Percentiles rank a stretch among this genome's conserved stretches.
Evolutionary conservation across 1,140 invertebrate genomes (phyloP).

Genomic region (Drosophila tsacasi): DNA sequence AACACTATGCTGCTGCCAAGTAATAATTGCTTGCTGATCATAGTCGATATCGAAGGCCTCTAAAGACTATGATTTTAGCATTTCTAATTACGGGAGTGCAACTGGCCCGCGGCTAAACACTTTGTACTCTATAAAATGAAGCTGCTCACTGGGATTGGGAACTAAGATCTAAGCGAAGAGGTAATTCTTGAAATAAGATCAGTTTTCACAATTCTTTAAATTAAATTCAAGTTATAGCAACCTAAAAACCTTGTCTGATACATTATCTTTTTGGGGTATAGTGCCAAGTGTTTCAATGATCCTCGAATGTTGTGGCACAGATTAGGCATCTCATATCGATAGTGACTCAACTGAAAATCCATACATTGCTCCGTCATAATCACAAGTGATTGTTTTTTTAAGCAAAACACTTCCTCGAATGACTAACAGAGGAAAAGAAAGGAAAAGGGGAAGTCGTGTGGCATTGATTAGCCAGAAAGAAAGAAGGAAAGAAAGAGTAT

Average conservation of each 20-base stretch:
- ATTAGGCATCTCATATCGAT: not conserved
- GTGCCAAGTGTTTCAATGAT: not conserved
- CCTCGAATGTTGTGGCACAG: not conserved
- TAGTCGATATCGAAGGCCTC: not conserved
- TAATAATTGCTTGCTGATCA: conserved; percentile 14
- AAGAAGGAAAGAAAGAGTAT: conserved; percentile 34
- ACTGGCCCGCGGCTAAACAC: not conserved
- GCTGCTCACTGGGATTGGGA: not conserved
- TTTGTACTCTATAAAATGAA: not conserved
- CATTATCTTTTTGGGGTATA: not conserved
- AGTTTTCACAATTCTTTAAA: not conserved
- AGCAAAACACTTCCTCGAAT: conserved; percentile 3
- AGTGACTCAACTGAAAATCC: conserved; percentile 1
- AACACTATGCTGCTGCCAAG: conserved; percentile 1
- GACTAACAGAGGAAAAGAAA: conserved; percentile 16
- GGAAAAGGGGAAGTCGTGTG: conserved; percentile 3
- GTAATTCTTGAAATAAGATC: not conserved
- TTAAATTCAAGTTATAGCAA: not conserved
- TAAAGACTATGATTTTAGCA: conserved; percentile 5
- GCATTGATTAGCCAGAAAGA: not conserved
- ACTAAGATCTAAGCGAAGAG: not conserved
- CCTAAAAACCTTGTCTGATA: not conserved
- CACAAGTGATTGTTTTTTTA: not conserved
- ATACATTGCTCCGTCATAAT: conserved; percentile 4
- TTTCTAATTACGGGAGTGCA: conserved; percentile 16